These are phyloP conservation scores for Esox lucius DNA, from an alignment of 2,797 vertebrate genomes.

Conservation along the genomic window DNA sequence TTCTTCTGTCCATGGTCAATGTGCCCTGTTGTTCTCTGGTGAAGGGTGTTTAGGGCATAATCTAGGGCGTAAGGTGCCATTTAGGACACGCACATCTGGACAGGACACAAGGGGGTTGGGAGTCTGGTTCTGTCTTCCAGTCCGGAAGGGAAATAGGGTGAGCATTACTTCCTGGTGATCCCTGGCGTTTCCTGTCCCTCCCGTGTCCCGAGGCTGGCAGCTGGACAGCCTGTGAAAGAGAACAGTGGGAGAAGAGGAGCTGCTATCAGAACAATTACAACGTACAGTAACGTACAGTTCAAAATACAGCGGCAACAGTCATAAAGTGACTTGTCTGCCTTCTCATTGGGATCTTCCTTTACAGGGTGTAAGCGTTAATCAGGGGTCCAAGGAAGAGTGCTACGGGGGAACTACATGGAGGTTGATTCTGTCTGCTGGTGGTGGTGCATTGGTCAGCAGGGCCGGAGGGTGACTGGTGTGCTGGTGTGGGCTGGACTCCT, in stretches of 20 bases:
- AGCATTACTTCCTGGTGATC: background rate
- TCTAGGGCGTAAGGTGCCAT: background rate
- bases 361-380: too few relatives aligned
- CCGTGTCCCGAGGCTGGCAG: background rate
- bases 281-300: background rate
- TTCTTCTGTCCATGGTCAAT: background rate
- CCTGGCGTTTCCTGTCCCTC: background rate
- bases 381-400: too few relatives aligned
- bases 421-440: too few relatives aligned
- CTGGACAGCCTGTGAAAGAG: background rate
- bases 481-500: conserved; percentile 88
- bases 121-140: background rate
- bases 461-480: background rate
- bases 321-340: too few relatives aligned
- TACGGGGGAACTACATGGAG: too few relatives aligned
- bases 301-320: background rate
- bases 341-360: too few relatives aligned
- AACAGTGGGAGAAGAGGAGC: background rate
- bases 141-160: background rate
- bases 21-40: background rate
- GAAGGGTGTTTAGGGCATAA: background rate
- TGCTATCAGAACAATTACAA: background rate
- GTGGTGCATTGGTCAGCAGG: background rate
- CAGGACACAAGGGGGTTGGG: background rate
- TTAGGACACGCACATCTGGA: background rate